phyloP scores from a whole-genome alignment of 1,140 invertebrate genomes.

The Lepidurus arcticus region DNA sequence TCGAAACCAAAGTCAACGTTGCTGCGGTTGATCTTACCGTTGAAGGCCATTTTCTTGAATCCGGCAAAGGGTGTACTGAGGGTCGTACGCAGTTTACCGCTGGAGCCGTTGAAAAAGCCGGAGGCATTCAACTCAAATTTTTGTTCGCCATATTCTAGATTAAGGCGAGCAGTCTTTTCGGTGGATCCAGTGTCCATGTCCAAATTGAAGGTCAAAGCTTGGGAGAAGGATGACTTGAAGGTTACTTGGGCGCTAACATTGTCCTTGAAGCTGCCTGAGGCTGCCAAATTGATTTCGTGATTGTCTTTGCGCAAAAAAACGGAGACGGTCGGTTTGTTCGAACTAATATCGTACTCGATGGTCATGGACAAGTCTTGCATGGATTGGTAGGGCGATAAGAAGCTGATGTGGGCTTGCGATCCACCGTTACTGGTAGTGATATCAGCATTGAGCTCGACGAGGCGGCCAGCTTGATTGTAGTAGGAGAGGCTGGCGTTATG shows the following conservation, averaged over 20 bases:
- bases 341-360: conserved; percentile 30
- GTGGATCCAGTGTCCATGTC: not conserved
- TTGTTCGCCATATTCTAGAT: conserved; percentile 27
- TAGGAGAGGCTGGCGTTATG: not conserved
- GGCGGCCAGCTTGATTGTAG: conserved; percentile 24
- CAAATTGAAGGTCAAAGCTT: conserved; percentile 1
- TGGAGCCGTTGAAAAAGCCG: not conserved
- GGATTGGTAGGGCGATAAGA: conserved; percentile 23
- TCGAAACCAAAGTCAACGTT: conserved; percentile 27
- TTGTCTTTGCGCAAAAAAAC: conserved; percentile 24
- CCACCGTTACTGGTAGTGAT: not conserved
- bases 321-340: not conserved
- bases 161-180: conserved; percentile 19
- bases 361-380: conserved; percentile 20
- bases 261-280: not conserved
- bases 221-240: conserved; percentile 22
- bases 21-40: conserved; percentile 23
- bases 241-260: conserved; percentile 20
- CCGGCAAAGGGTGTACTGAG: conserved; percentile 27
- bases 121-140: conserved; percentile 29
- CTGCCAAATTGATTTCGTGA: not conserved
- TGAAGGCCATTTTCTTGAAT: conserved; percentile 28
- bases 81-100: conserved; percentile 19
- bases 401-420: conserved; percentile 5
- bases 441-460: conserved; percentile 25